Percentiles rank a stretch among this genome's conserved stretches.
phyloP scores from a whole-genome alignment of 1,140 invertebrate species.

The Hyphantria cunea region DNA sequence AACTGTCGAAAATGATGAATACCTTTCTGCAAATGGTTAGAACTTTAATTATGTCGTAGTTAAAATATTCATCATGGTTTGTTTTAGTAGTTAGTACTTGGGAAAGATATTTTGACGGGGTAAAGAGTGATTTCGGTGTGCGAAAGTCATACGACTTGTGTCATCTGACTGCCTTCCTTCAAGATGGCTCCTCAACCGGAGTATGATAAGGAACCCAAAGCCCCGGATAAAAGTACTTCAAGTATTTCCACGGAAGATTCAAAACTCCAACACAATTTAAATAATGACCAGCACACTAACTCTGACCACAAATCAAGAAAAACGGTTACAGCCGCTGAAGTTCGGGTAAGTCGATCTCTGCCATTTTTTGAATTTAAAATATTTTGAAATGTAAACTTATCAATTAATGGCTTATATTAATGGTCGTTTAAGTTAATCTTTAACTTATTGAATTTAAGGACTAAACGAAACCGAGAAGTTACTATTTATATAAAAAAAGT shows the following conservation, averaged over 20 bases:
- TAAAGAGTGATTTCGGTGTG: conserved; percentile 68
- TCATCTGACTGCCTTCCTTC: conserved; percentile 81
- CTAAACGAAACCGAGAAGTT: background rate
- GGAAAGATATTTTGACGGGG: conserved; percentile 49
- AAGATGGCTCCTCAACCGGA: conserved; percentile 88
- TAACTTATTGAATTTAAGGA: background rate
- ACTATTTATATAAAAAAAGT: conserved; percentile 21
- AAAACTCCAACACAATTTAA: conserved; percentile 59
- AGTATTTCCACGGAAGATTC: conserved; percentile 66
- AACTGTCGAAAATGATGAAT: conserved; percentile 76
- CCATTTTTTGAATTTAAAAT: conserved; percentile 48
- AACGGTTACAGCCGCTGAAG: conserved; percentile 49
- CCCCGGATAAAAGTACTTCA: conserved; percentile 84
- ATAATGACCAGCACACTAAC: conserved; percentile 64
- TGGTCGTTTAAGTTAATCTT: background rate
- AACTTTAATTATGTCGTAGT: conserved; percentile 65
- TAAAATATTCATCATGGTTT: conserved; percentile 54
- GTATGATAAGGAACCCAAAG: conserved; percentile 86
- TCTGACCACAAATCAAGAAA: conserved; percentile 60
- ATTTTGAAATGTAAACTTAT: conserved; percentile 2
- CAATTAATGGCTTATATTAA: background rate
- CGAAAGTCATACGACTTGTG: conserved; percentile 81
- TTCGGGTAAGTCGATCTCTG: conserved; percentile 68
- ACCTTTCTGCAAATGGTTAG: conserved; percentile 62
- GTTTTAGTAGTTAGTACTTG: conserved; percentile 61